These are phyloP conservation scores for Drosophila navojoa DNA, from an alignment of 1,140 invertebrate species.

Conservation along the genomic window DNA sequence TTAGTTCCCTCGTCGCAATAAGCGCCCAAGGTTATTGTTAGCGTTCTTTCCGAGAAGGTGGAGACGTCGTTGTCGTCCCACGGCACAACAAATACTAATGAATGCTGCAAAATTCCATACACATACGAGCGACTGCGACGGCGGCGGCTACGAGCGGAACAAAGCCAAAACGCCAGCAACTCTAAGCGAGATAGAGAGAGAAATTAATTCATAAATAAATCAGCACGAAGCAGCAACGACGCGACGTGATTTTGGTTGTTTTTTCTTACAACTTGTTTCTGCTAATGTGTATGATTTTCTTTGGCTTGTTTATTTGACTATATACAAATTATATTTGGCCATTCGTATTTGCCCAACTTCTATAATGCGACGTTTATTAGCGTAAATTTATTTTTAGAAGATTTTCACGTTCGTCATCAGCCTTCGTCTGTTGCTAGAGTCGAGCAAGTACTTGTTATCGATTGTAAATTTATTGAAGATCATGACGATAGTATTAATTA, in stretches of 20 bases:
- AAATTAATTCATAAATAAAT: constrained; percentile 78
- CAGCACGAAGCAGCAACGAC: constrained; percentile 49
- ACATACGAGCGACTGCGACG: constrained; percentile 30
- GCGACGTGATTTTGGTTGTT: constrained; percentile 50
- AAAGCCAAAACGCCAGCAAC: constrained; percentile 40
- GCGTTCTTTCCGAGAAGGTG: constrained; percentile 23
- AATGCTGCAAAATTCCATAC: constrained; percentile 62
- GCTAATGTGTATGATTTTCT: constrained; percentile 36
- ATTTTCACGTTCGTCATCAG: constrained; percentile 53
- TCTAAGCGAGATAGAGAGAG: constrained; percentile 60
- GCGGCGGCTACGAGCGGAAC: constrained; percentile 39
- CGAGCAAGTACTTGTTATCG: constrained; percentile 16
- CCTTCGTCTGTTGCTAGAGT: constrained; percentile 24
- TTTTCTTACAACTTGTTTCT: constrained; percentile 42
- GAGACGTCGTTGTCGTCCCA: constrained; percentile 53
- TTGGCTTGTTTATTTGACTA: constrained; percentile 41
- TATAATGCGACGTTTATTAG: constrained; percentile 42
- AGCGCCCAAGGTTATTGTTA: constrained; percentile 42
- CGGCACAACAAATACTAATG: constrained; percentile 52
- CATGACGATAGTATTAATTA: constrained; percentile 29
- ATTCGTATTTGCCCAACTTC: constrained; percentile 37
- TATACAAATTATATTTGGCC: constrained; percentile 44
- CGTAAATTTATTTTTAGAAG: constrained; percentile 50
- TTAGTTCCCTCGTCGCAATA: constrained; percentile 13
- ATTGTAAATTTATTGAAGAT: constrained; percentile 17